Percentiles rank a stretch among this genome's conserved stretches.
Evolutionary conservation across 2,797 vertebrate genomes (phyloP).

Genomic region (Dallia pectoralis): DNA sequence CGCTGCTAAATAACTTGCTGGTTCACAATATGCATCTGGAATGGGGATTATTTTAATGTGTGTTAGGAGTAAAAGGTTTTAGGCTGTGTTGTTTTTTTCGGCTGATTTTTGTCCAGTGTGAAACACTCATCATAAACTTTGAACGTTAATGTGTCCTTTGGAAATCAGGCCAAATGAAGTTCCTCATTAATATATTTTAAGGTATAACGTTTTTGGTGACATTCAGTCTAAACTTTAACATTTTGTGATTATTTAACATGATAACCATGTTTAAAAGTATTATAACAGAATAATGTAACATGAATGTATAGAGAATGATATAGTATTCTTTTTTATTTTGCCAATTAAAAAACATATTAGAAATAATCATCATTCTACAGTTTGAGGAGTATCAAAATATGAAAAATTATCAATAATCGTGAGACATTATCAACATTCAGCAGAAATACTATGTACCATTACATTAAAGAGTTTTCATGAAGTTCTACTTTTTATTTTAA

Average conservation of each 20-base stretch:
- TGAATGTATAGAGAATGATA: background rate
- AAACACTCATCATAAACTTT: background rate
- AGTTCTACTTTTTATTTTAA: slow-evolving; percentile 63
- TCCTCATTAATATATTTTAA: background rate
- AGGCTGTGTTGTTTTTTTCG: background rate
- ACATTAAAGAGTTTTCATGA: slow-evolving; percentile 56
- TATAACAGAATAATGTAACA: background rate
- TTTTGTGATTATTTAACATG: background rate
- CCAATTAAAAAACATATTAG: background rate
- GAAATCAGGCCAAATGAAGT: background rate
- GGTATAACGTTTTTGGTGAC: background rate
- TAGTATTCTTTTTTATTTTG: background rate
- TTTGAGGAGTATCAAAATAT: background rate
- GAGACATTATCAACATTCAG: background rate
- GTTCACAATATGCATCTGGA: background rate
- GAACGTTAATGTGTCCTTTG: background rate
- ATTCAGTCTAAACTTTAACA: background rate
- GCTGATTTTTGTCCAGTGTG: background rate
- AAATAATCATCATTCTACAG: background rate
- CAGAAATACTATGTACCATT: slow-evolving; percentile 40
- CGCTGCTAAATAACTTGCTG: background rate
- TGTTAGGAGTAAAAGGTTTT: background rate
- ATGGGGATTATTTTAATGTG: background rate
- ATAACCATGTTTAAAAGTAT: background rate
- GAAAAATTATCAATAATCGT: background rate